Conservation (phyloP, 2,797 vertebrate genomes). For the Phylloscopus collybita region DNA sequence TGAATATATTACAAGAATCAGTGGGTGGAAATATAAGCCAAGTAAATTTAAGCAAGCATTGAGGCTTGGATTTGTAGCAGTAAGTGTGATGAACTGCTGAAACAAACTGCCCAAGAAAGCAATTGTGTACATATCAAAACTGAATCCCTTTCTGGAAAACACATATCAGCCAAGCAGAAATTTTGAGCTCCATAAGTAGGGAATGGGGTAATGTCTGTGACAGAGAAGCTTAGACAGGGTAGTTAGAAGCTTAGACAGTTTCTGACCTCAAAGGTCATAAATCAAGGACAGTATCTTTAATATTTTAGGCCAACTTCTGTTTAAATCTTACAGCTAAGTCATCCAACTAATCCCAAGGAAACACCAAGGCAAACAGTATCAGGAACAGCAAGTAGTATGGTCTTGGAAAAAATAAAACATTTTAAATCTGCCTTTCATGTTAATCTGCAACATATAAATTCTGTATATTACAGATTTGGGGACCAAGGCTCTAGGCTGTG, state of each 20-base stretch:
- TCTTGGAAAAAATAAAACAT: neutral
- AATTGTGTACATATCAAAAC: neutral
- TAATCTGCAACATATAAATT: neutral
- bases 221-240: neutral
- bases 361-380: neutral
- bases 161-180: neutral
- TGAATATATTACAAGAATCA: conserved; percentile 30
- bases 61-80: conserved; percentile 7
- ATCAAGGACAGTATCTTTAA: neutral
- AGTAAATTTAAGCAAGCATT: conserved; percentile 13
- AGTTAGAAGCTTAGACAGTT: neutral
- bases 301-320: neutral
- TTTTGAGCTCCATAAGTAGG: neutral
- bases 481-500: neutral
- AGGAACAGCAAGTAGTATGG: neutral
- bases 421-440: neutral
- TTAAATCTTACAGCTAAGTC: neutral
- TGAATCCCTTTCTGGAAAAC: neutral
- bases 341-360: neutral
- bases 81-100: conserved; percentile 14
- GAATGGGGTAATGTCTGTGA: neutral
- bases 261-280: neutral
- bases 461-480: neutral
- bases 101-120: neutral
- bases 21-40: conserved; percentile 43